Base-by-base conservation (phyloP, 2,888 invertebrate genomes). In the Scaeva pyrastri region DNA sequence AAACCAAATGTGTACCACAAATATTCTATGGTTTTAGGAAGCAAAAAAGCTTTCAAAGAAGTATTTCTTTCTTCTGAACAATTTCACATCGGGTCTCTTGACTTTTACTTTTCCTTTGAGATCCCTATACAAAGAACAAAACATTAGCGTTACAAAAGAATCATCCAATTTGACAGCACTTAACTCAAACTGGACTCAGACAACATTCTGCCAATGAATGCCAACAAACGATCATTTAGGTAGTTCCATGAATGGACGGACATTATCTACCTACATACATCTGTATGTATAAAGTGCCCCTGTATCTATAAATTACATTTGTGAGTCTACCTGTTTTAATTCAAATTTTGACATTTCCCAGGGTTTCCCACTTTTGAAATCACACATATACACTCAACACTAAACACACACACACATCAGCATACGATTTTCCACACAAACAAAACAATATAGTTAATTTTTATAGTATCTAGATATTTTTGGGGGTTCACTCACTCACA, bases 251-350 rank as follows among this genome's bases (percentile, higher is more conserved):
- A 31, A 31, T 48, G 31, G 12, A 26, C n/a, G 23, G 16, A 26
- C 8, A 26, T 52, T 10, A 39, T 12, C 1, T 39, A 10, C 31
- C 6, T 31, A 12, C 11, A 39, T 11, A n/a, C n/a, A n/a, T n/a
- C n/a, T n/a, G n/a, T n/a, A n/a, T n/a, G n/a, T n/a, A n/a, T n/a
- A n/a, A n/a, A n/a, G n/a, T 8, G 52, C 6, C 8, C 39, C 26
- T 2, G 16, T 21, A 10, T 62, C 23, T 10, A 7, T 66, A 48
- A 12, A 31, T 48, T 39, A 50, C 5, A 19, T 58, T 14, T 21
- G 5, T 19, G 5, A 5, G 21, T 16, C 60, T 83, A 78, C 83
- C 83, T 83, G 78, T 83, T 58, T 16, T 52, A 39, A 75, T 64
- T 62, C 14, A 16, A 48, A 11, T 68, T 70, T 43, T 50, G 16